Evolutionary conservation across 1,140 invertebrate species (phyloP).

Genomic region (Lethrus apterus): DNA sequence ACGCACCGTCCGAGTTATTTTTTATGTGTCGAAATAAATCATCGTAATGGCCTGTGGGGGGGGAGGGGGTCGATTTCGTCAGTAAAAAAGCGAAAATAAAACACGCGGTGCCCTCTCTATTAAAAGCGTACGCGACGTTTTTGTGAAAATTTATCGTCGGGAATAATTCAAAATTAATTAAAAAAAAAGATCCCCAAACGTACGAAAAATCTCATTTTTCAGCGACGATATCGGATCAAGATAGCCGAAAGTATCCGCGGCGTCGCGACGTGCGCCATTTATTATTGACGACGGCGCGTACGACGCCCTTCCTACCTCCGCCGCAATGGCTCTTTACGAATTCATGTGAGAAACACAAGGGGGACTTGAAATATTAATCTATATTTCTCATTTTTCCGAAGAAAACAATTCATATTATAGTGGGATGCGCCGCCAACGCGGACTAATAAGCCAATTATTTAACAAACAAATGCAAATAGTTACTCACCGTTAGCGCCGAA

Average conservation of each 20-base stretch:
- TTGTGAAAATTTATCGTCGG: no score
- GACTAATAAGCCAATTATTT: conserved; percentile 1
- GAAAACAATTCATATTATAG: conserved; percentile 28
- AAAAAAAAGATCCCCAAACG: no score
- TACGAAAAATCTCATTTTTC: conserved; percentile 13
- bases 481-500: conserved; percentile 41
- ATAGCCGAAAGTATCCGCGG: conserved; percentile 15
- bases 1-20: no score
- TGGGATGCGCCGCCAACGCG: not conserved
- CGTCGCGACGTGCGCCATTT: conserved; percentile 30
- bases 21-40: no score
- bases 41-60: conserved; percentile 2
- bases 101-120: no score
- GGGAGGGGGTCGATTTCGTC: no score
- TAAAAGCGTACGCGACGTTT: no score
- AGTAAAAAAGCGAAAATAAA: not conserved
- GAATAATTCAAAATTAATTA: conserved; percentile 1
- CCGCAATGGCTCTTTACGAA: conserved; percentile 31
- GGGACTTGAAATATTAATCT: conserved; percentile 39
- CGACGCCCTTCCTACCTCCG: conserved; percentile 15
- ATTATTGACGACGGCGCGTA: conserved; percentile 32
- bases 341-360: conserved; percentile 40
- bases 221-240: conserved; percentile 13
- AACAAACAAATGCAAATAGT: conserved; percentile 4
- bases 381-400: conserved; percentile 39